These are phyloP conservation scores for Danio aesculapii DNA, from an alignment of 2,797 vertebrate species.

Conservation along the genomic window DNA sequence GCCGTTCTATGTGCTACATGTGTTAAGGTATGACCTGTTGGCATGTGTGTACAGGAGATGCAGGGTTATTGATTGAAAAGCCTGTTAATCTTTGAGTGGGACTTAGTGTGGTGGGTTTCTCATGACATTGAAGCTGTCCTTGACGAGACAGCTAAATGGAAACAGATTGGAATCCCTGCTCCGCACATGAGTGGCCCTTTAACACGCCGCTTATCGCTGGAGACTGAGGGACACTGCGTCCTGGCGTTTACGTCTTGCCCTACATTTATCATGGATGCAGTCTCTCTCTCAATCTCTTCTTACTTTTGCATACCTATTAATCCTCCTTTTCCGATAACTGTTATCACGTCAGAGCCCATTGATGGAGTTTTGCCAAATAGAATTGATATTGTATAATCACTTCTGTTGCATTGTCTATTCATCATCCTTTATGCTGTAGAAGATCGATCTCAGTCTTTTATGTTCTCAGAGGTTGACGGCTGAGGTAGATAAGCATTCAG, in stretches of 20 bases:
- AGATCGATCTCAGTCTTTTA: slow-evolving; percentile 22
- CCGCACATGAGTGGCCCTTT: slow-evolving; percentile 11
- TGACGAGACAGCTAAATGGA: slow-evolving; percentile 48
- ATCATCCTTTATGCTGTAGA: slow-evolving; percentile 18
- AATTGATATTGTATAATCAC: slow-evolving; percentile 34
- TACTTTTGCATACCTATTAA: background rate
- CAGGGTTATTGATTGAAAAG: slow-evolving; percentile 66
- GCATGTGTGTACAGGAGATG: slow-evolving; percentile 58
- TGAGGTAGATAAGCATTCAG: slow-evolving; percentile 15
- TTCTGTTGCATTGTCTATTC: slow-evolving; percentile 9
- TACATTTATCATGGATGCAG: slow-evolving; percentile 37
- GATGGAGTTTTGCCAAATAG: slow-evolving; percentile 7
- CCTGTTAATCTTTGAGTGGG: slow-evolving; percentile 65
- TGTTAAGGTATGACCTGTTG: slow-evolving; percentile 30
- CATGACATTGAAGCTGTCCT: slow-evolving; percentile 64
- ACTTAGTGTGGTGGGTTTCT: slow-evolving; percentile 37
- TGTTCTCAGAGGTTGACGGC: slow-evolving; percentile 13
- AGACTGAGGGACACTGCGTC: slow-evolving; percentile 13
- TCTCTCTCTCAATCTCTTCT: background rate
- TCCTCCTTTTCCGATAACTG: background rate
- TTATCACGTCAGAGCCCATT: slow-evolving; percentile 1
- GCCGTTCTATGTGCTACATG: background rate
- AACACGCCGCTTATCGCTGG: slow-evolving; percentile 15
- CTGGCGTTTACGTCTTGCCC: background rate
- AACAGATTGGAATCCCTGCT: slow-evolving; percentile 47